phyloP scores from a whole-genome alignment of 2,888 invertebrate genomes.

The Sturmia bella region DNA sequence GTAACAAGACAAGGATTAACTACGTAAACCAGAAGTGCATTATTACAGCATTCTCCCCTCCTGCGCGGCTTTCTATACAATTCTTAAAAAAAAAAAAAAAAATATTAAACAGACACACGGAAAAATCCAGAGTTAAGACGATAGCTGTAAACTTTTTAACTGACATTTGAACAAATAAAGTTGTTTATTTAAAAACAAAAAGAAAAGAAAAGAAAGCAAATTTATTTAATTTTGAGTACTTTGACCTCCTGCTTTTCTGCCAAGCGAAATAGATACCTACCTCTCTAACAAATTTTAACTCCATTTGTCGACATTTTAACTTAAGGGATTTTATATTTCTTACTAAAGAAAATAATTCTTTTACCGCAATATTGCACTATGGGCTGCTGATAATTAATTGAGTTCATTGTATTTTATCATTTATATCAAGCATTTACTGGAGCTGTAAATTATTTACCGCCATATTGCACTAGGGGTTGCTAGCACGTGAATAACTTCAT shows the following conservation, averaged over 20 bases:
- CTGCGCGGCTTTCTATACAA: not conserved
- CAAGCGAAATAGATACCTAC: not conserved
- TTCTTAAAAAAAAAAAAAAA: not conserved
- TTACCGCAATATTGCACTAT: conserved; percentile 26
- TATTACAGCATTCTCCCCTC: conserved; percentile 9
- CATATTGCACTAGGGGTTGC: no score
- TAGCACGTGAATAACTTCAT: no score
- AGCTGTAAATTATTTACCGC: no score
- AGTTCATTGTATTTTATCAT: no score
- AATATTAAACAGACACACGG: not conserved
- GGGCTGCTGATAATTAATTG: not conserved
- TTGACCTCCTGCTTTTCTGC: not conserved
- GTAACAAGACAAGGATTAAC: conserved; percentile 69
- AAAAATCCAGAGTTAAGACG: conserved; percentile 70
- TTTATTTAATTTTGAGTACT: conserved; percentile 49
- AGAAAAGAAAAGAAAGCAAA: conserved; percentile 36
- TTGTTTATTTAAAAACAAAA: conserved; percentile 31
- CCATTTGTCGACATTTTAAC: conserved; percentile 42
- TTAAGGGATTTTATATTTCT: conserved; percentile 34
- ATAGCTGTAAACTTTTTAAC: conserved; percentile 63
- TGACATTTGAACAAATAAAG: conserved; percentile 72
- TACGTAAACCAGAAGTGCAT: conserved; percentile 60
- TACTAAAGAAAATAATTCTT: conserved; percentile 29
- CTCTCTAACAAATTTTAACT: conserved; percentile 15
- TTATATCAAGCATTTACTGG: no score